Conservation (phyloP, 2,113 vertebrate genomes). For the Corydoras sp. region DNA sequence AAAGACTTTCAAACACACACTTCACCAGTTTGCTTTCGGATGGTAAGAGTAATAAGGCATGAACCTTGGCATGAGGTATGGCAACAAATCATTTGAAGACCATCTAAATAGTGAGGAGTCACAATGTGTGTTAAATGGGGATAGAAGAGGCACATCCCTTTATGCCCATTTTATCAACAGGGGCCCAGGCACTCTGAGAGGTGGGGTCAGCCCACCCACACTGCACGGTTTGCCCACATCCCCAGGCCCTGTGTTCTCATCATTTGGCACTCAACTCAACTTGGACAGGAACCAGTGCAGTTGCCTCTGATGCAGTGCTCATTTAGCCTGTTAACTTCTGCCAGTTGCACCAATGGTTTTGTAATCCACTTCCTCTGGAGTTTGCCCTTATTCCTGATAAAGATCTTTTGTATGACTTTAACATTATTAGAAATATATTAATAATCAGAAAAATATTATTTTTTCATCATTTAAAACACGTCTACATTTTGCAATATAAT, state of each 20-base stretch:
- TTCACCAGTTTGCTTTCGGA: conserved; percentile 1
- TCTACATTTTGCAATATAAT: too few species aligned
- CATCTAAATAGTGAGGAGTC: conserved; percentile 20
- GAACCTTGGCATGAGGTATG: conserved; percentile 33
- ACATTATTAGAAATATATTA: too few species aligned
- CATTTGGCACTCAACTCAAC: conserved; percentile 46
- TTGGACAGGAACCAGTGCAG: conserved; percentile 44
- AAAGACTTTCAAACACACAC: too few species aligned
- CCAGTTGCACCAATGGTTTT: conserved; percentile 47
- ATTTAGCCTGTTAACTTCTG: conserved; percentile 46
- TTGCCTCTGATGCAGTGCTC: conserved; percentile 29
- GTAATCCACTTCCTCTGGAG: conserved; percentile 40
- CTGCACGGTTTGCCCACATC: conserved; percentile 34
- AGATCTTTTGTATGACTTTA: background rate
- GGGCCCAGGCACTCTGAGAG: conserved; percentile 38
- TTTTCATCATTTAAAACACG: too few species aligned
- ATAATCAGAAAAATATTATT: too few species aligned
- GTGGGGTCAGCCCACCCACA: conserved; percentile 45
- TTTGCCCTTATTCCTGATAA: conserved; percentile 25
- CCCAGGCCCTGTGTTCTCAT: conserved; percentile 39
- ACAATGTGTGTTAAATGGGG: conserved; percentile 40
- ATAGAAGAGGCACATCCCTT: conserved; percentile 40
- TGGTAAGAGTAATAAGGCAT: conserved; percentile 37
- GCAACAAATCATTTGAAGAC: conserved; percentile 34
- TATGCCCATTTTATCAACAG: conserved; percentile 45